Percentiles rank a stretch among this genome's conserved stretches.
Conservation (phyloP, 2,113 vertebrate genomes). For the Melanotaenia duboulayi region DNA sequence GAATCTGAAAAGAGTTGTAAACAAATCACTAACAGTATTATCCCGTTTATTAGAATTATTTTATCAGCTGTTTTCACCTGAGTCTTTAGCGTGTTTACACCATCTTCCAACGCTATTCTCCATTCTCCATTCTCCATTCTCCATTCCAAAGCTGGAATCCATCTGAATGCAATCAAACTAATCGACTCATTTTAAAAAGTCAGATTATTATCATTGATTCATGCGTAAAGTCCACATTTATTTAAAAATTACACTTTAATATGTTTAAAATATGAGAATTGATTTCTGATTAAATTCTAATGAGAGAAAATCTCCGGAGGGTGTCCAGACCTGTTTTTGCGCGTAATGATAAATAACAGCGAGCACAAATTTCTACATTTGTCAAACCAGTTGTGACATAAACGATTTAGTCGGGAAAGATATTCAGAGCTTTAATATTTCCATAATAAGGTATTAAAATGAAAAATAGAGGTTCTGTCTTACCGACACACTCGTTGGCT, state of each 20-base stretch:
- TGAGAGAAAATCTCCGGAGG: background rate
- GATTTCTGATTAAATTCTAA: background rate
- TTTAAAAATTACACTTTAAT: background rate
- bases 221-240: background rate
- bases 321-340: background rate
- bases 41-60: background rate
- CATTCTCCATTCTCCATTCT: background rate
- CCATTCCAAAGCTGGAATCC: background rate
- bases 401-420: background rate
- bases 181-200: background rate
- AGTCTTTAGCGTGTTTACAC: background rate
- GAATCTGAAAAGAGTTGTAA: background rate
- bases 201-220: background rate
- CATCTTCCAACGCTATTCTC: no score
- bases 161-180: background rate
- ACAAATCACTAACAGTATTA: background rate
- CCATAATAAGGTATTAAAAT: background rate
- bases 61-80: background rate
- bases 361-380: background rate
- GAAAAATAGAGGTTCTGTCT: constrained; percentile 65
- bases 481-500: constrained; percentile 98
- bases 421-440: background rate
- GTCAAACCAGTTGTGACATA: background rate
- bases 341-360: background rate
- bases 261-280: background rate